Percentiles rank a stretch among this genome's conserved stretches.
phyloP scores from a whole-genome alignment of 2,888 invertebrate genomes.

The Diabrotica balteata region DNA sequence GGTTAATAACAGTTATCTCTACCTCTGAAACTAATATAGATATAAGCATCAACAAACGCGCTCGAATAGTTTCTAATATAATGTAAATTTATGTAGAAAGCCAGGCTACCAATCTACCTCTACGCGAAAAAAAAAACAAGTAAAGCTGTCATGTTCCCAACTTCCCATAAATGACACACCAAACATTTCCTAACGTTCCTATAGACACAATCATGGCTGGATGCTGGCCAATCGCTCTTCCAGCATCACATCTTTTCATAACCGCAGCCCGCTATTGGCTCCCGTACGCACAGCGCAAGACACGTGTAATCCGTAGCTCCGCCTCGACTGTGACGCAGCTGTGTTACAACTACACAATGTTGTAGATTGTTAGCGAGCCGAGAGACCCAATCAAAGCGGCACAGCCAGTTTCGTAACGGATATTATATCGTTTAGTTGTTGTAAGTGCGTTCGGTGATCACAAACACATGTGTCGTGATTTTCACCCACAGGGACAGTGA shows the following conservation, averaged over 20 bases:
- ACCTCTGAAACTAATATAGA: background rate
- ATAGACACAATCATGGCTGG: conserved; percentile 59
- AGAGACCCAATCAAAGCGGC: conserved; percentile 28
- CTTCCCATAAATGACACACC: conserved; percentile 57
- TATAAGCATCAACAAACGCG: background rate
- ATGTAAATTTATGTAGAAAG: conserved; percentile 22
- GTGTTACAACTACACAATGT: conserved; percentile 9
- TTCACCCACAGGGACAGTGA: conserved; percentile 18
- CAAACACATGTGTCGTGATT: conserved; percentile 30
- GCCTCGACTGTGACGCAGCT: conserved; percentile 40
- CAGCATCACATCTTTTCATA: conserved; percentile 56
- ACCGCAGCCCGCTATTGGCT: conserved; percentile 50
- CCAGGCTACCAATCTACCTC: conserved; percentile 34
- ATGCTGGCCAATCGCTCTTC: conserved; percentile 58
- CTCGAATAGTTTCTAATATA: background rate
- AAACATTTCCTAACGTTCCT: conserved; percentile 57
- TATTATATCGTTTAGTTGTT: conserved; percentile 31
- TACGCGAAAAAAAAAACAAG: conserved; percentile 57
- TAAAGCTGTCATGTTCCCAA: conserved; percentile 60
- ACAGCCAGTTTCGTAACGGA: conserved; percentile 35
- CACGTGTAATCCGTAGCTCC: conserved; percentile 47
- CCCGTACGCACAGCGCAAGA: conserved; percentile 49
- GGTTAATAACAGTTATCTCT: too few relatives aligned
- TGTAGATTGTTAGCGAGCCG: conserved; percentile 18
- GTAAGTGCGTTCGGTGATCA: conserved; percentile 21